These are phyloP conservation scores for Fukomys damarensis DNA, from an alignment of 2,113 vertebrate species.

Conservation along the genomic window DNA sequence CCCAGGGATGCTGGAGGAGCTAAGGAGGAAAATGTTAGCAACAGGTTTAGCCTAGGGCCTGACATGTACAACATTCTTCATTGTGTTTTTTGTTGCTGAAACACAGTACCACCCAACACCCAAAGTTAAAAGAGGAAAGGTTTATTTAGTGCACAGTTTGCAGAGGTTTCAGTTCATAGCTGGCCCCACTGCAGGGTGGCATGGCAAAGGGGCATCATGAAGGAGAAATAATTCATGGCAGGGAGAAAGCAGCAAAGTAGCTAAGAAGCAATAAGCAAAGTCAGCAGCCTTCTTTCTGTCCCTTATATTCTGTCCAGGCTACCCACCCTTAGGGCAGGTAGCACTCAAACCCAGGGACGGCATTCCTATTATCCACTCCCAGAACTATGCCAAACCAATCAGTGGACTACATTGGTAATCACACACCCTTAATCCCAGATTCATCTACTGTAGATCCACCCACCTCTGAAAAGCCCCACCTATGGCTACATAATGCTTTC, in stretches of 20 bases:
- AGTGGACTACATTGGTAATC: not conserved
- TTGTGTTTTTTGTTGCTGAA: not conserved
- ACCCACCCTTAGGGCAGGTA: not conserved
- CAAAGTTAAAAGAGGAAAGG: not conserved
- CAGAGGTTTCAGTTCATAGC: not conserved
- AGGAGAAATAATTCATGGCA: not conserved
- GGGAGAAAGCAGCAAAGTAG: not conserved
- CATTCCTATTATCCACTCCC: not conserved
- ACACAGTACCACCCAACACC: not conserved
- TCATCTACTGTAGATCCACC: not conserved
- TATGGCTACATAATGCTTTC: not conserved
- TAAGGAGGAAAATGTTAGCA: not conserved
- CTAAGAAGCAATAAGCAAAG: not conserved
- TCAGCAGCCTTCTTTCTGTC: not conserved
- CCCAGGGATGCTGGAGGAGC: accelerated
- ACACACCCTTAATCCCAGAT: not conserved
- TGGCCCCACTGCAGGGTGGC: not conserved
- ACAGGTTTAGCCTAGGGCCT: not conserved
- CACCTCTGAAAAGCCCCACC: not conserved
- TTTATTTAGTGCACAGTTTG: not conserved
- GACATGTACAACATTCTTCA: not conserved
- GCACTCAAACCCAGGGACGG: not conserved
- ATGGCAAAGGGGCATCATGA: not conserved
- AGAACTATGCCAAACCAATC: not conserved
- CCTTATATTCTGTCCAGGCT: not conserved